phyloP scores from a whole-genome alignment of 2,888 invertebrate species.

The Athalia cordata region DNA sequence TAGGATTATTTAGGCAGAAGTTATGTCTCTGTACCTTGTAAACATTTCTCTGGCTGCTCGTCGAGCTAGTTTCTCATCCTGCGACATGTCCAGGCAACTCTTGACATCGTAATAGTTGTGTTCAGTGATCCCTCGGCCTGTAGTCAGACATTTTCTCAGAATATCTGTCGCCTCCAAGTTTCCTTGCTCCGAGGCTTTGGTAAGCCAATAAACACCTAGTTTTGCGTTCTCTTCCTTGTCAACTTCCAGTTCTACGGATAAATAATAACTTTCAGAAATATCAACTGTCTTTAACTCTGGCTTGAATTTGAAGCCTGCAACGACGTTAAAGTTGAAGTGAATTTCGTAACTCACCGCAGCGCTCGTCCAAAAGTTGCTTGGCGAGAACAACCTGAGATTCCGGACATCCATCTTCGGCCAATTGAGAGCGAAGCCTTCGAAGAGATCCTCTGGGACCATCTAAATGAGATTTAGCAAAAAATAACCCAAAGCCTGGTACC shows the following conservation, averaged over 20 bases:
- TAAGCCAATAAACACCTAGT: slow-evolving; percentile 91
- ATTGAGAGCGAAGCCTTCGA: slow-evolving; percentile 79
- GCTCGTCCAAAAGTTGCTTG: slow-evolving; percentile 87
- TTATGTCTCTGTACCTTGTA: slow-evolving; percentile 77
- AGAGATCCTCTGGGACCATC: slow-evolving; percentile 82
- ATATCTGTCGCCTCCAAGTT: slow-evolving; percentile 90
- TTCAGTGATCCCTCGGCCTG: slow-evolving; percentile 83
- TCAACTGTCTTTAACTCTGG: not conserved
- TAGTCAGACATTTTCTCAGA: slow-evolving; percentile 83
- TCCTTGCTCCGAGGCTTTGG: slow-evolving; percentile 95
- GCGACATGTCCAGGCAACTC: slow-evolving; percentile 88
- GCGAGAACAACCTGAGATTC: slow-evolving; percentile 93
- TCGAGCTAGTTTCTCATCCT: slow-evolving; percentile 90
- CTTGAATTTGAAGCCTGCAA: too few relatives aligned
- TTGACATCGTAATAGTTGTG: slow-evolving; percentile 84
- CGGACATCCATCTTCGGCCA: slow-evolving; percentile 92
- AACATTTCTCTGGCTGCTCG: slow-evolving; percentile 92
- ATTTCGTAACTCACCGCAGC: slow-evolving; percentile 77
- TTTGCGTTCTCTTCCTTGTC: slow-evolving; percentile 86
- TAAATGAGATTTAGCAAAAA: slow-evolving; percentile 64
- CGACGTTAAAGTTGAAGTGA: not conserved
- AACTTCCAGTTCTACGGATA: slow-evolving; percentile 78
- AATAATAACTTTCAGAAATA: not conserved
- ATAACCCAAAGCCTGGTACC: not conserved
- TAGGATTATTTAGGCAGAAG: not conserved